These are phyloP conservation scores for Macrotrachela quadricornifera DNA, from an alignment of 1,140 invertebrate genomes.

Conservation along the genomic window DNA sequence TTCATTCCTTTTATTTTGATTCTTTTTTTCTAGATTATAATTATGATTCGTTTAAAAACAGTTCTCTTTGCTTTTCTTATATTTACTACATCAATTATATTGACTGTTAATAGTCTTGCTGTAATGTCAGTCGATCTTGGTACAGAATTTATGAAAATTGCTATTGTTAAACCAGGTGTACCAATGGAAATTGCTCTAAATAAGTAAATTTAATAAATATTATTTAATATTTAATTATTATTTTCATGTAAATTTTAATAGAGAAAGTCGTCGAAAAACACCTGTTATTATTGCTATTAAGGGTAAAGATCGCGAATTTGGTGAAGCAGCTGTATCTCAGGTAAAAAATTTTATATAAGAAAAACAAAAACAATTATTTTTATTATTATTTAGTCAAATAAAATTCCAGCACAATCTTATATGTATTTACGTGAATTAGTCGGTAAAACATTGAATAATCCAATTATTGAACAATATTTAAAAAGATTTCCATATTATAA, in stretches of 20 bases:
- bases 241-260: slow-evolving; percentile 14
- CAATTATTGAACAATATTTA: slow-evolving; percentile 58
- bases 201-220: slow-evolving; percentile 35
- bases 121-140: slow-evolving; percentile 96
- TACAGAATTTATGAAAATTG: slow-evolving; percentile 90
- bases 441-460: slow-evolving; percentile 69
- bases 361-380: too few relatives aligned
- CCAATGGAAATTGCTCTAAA: slow-evolving; percentile 98
- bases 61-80: too few relatives aligned
- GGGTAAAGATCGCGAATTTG: slow-evolving; percentile 70
- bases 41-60: too few relatives aligned
- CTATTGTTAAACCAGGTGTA: slow-evolving; percentile 73
- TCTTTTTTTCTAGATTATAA: too few relatives aligned
- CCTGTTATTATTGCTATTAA: slow-evolving; percentile 66
- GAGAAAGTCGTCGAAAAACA: slow-evolving; percentile 85
- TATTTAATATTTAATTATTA: background rate
- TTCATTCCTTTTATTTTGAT: too few relatives aligned
- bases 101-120: slow-evolving; percentile 33
- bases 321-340: slow-evolving; percentile 63
- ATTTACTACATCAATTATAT: too few relatives aligned
- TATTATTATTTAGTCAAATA: slow-evolving; percentile 37
- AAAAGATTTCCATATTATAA: slow-evolving; percentile 53
- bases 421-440: slow-evolving; percentile 66
- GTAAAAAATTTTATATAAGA: too few relatives aligned
- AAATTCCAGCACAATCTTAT: slow-evolving; percentile 67